Evolutionary conservation across 2,888 invertebrate genomes (phyloP).

Genomic region (Hydrotaea diabolus): DNA sequence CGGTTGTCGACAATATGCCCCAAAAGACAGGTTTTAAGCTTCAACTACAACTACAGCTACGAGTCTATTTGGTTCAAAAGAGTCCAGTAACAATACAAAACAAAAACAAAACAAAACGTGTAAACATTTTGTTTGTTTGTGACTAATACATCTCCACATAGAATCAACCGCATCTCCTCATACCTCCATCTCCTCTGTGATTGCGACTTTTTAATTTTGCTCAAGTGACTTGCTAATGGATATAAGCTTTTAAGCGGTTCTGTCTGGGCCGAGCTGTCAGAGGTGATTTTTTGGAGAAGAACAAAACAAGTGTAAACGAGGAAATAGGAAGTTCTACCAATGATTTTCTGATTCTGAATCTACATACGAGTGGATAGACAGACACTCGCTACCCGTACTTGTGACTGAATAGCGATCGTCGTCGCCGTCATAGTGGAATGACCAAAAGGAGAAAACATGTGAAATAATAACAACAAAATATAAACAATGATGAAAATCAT

Average conservation of each 20-base stretch:
- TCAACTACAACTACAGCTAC: neutral
- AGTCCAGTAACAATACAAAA: neutral
- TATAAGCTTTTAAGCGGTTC: constrained; percentile 36
- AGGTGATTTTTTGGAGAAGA: neutral
- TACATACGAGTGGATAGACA: constrained; percentile 9
- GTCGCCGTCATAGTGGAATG: too few species aligned
- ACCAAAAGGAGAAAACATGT: too few species aligned
- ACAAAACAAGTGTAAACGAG: constrained; percentile 44
- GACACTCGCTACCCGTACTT: neutral
- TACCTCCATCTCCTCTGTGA: too few species aligned
- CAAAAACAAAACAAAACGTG: too few species aligned
- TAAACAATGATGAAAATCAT: neutral
- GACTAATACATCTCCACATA: neutral
- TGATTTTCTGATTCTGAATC: constrained; percentile 32
- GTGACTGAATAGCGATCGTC: too few species aligned
- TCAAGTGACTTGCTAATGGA: constrained; percentile 36
- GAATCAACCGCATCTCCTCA: neutral
- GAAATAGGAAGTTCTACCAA: constrained; percentile 50
- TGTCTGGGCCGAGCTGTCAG: constrained; percentile 4
- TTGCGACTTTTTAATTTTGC: neutral
- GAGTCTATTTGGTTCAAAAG: neutral
- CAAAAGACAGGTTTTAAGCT: constrained; percentile 2
- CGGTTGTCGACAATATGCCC: neutral
- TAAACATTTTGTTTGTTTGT: neutral
- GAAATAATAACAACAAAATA: neutral